Base-by-base conservation (phyloP, 2,888 invertebrate genomes). In the Epinotia bilunana region DNA sequence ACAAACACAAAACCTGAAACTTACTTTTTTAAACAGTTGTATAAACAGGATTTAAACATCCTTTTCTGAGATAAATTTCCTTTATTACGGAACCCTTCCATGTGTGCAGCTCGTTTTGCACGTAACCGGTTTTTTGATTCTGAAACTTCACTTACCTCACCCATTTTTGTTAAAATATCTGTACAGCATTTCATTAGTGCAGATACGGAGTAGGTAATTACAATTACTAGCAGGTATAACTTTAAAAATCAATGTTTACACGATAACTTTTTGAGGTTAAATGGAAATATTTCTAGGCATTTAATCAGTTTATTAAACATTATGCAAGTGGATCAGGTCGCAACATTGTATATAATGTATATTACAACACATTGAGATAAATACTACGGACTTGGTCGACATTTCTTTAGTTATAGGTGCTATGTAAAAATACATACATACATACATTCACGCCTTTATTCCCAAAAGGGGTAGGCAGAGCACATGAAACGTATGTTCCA, bases 311-410 rank as follows among this genome's bases (percentile, higher is more conserved):
- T 18, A 18, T 16, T 18, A 28, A 18, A 67, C 55, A 67, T 53
- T 65, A 65, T 55, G 67, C 53, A 67, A 67, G 18, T 67, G 33
- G 67, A 55, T 55, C 55, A 18, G 7, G 67, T 55, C 55, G 39
- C 55, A 39, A 39, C 55, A 67, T 55, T 55, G 55, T 67, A 39
- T 55, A 1, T 18, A 6, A 55, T 43, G 12, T 3, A 16, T 62
- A 43, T 43, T 12, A 7, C 18, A 13, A 61, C 13, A 33, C 3
- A 33, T n/a, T 33, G 33, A 16, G 61, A 28, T 23, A 61, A 61
- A 33, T 33, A 33, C 6, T 23, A 58, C 13, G 5, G n/a, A n/a
- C 53, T n/a, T 53, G 6, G 53, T 53, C 6, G 39, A 39, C 39
- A 20, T 57, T 12, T 57, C 20, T 20, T 53, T 53, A 53, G n/a